Base-by-base conservation (phyloP, 37 sponge, comb jelly and placozoan genomes). In the Axinella damicornis region DNA sequence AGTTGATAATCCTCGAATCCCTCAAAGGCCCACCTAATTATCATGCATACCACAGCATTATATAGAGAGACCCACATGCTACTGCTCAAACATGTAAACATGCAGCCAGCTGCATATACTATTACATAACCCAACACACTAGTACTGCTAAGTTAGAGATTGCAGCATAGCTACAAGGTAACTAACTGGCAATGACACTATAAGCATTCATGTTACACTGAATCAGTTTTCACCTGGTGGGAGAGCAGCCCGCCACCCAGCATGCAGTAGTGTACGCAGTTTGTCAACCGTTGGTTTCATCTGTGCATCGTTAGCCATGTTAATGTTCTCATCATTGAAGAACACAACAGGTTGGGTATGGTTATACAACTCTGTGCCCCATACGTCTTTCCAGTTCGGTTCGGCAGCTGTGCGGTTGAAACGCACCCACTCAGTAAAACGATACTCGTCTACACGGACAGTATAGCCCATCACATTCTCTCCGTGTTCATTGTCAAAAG, bases 381-480 rank as follows among this genome's bases (percentile, higher is more conserved):
- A 77, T 1, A 71, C 28, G 14, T 54, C 25, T 15, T 24, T 59
- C 39, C 78, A 86, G 62, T 78, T 73, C 14, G 79, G 87, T 54
- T 19, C 56, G 0, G 33, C 63, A 17, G 74, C 37, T 35, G 73
- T 53, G 24, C 54, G 60, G 39, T 86, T 58, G 66, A 87, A 87
- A 16, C 58, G 24, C 17, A 58, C 82, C 81, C 88, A 80, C 36
- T 87, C 88, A 55, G 79, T 79, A 55, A 74, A 86, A 33, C 87
- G 87, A 67, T 78, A 86, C 46, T 77, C 5, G 28, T 77, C 64
- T 12, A 62, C 65, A 25, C 78, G 78, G 14, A 77, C 27, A 15
- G 78, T 38, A 35, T 88, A 88, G 4, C 89, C 89, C 89, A 88
- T 88, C 19, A 75, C 81, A 66, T 74, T 56, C 28, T 82, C 89